A percentile compares a stretch with the other conserved stretches of the same genome.
phyloP scores from a whole-genome alignment of 2,113 vertebrate genomes.

The Ophthalmolycus amberensis region DNA sequence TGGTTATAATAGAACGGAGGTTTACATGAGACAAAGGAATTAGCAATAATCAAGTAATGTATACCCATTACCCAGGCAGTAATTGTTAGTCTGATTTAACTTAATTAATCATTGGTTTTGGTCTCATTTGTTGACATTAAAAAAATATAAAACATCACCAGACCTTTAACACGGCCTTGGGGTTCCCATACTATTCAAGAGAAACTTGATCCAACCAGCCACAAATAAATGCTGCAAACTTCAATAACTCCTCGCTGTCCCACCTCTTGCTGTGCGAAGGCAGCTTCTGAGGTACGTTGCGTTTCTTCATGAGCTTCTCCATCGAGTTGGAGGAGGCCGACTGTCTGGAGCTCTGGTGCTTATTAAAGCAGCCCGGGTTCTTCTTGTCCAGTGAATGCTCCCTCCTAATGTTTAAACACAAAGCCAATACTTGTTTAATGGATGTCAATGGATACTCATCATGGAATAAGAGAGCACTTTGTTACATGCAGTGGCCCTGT shows the following conservation, averaged over 20 bases:
- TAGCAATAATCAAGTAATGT: background rate
- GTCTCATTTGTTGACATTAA: background rate
- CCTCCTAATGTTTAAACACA: constrained; percentile 83
- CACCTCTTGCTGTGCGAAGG: constrained; percentile 93
- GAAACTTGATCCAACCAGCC: background rate
- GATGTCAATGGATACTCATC: constrained; percentile 1
- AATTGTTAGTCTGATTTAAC: background rate
- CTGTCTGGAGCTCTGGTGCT: constrained; percentile 88
- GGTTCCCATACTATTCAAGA: background rate
- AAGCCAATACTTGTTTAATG: constrained; percentile 42
- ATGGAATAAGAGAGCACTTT: constrained; percentile 29
- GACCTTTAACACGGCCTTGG: background rate
- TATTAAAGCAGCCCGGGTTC: constrained; percentile 91
- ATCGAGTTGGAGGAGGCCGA: constrained; percentile 91
- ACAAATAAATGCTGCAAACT: background rate
- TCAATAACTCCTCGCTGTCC: constrained; percentile 8
- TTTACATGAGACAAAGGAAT: background rate
- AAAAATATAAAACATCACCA: background rate
- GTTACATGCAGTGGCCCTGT: constrained; percentile 8
- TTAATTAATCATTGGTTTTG: background rate
- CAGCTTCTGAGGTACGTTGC: constrained; percentile 95
- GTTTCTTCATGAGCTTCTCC: constrained; percentile 97
- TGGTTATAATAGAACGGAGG: background rate
- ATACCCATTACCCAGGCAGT: too few species aligned
- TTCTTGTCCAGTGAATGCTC: constrained; percentile 95